Evolutionary conservation across 2,888 invertebrate genomes (phyloP).

Genomic region (Drosophila crucigera): DNA sequence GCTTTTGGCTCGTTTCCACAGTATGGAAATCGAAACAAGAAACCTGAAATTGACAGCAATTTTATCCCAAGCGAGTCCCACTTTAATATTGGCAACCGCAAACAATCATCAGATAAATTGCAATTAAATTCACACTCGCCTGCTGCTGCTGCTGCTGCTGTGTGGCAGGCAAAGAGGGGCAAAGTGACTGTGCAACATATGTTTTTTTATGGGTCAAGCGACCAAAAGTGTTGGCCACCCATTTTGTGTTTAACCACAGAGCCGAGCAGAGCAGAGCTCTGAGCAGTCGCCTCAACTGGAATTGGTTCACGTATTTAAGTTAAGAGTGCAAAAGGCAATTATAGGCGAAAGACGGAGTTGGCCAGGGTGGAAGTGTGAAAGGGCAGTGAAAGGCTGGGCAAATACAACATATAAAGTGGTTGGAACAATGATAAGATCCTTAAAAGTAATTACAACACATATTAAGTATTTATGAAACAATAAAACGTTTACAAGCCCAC

Average conservation of each 20-base stretch:
- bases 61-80: background rate
- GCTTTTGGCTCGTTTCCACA: background rate
- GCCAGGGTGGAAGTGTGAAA: background rate
- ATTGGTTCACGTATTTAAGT: slow-evolving; percentile 45
- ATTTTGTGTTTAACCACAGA: slow-evolving; percentile 56
- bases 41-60: background rate
- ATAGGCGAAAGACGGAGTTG: background rate
- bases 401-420: slow-evolving; percentile 4
- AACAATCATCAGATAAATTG: slow-evolving; percentile 51
- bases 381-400: background rate
- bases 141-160: slow-evolving; percentile 10
- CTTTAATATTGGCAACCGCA: slow-evolving; percentile 5
- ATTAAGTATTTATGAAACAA: slow-evolving; percentile 81
- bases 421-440: slow-evolving; percentile 59
- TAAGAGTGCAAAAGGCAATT: slow-evolving; percentile 33
- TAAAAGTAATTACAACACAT: slow-evolving; percentile 73
- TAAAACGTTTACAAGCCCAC: slow-evolving; percentile 65
- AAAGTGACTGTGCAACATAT: slow-evolving; percentile 38
- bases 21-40: background rate
- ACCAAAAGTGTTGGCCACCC: slow-evolving; percentile 28
- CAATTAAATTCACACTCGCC: slow-evolving; percentile 67
- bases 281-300: slow-evolving; percentile 8
- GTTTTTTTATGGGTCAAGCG: slow-evolving; percentile 43
- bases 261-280: slow-evolving; percentile 1
- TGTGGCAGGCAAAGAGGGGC: slow-evolving; percentile 9